Base-by-base conservation (phyloP, 2,888 invertebrate genomes). In the Venusia cambrica region DNA sequence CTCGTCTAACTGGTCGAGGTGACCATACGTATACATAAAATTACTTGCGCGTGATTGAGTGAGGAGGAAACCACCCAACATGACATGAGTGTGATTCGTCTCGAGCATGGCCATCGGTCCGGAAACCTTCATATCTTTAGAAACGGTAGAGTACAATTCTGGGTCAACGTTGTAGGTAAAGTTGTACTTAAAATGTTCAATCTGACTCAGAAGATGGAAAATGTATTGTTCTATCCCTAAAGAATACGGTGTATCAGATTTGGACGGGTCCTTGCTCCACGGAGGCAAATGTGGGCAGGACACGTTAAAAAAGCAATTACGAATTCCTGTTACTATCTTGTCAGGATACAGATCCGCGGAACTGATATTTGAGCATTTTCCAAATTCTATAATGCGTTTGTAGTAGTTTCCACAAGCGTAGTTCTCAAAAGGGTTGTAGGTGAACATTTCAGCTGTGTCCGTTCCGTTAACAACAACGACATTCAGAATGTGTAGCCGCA, bases 381-480 rank as follows among this genome's bases (percentile, higher is more conserved):
- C 80, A 2, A 56, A 49, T 13, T 50, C 37, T 8, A 66, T 63
- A 5, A 79, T 40, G 12, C 51, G 41, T 2, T 52, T 48, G 33
- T 67, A 78, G 18, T 62, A 57, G 30, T 58, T 64, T n/a, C 80
- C 80, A 27, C 80, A 80, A 0, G 62, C 63, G 26, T 59, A 68
- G 21, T 78, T 68, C 31, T 70, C 64, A 20, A 61, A 78, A 0
- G 78, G 71, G 41, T 79, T 69, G 40, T 75, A 79, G 1, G 71
- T 60, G 35, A 65, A 76, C 5, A 78, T 18, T 1, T 68, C 43
- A 3, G 54, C 49, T 1, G 64, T 49, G 0, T 21, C 15, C 0
- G 51, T 61, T 4, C 62, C 62, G 22, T 67, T 63, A 1, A 71
- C 21, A 2, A 77, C 38, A 1, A 74, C 10, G 0, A 62, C 69